Conservation (phyloP, 2,113 vertebrate genomes). For the Pandion haliaetus region DNA sequence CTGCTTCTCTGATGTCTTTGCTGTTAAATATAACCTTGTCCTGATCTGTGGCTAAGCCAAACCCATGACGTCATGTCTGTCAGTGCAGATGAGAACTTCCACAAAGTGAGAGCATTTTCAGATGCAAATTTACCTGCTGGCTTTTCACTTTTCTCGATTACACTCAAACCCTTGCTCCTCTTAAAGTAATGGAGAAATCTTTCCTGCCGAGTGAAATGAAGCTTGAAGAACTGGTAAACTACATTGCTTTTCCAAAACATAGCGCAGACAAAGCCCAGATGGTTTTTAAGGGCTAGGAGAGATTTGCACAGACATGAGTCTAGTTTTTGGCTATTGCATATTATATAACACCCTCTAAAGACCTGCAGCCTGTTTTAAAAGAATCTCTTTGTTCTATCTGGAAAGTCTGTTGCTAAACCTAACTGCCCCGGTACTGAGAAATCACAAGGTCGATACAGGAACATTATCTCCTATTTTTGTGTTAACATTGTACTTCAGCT, state of each 20-base stretch:
- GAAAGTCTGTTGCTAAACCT: background rate
- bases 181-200: background rate
- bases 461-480: background rate
- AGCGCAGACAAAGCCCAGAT: background rate
- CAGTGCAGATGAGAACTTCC: background rate
- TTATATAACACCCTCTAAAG: background rate
- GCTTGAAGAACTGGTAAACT: background rate
- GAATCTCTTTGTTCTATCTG: background rate
- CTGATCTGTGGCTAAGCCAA: background rate
- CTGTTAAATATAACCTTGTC: background rate
- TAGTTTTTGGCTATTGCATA: background rate
- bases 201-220: background rate
- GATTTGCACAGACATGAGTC: background rate
- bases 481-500: background rate
- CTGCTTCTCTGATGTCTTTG: background rate
- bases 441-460: background rate
- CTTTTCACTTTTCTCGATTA: background rate
- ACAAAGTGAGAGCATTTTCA: background rate
- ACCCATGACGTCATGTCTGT: background rate
- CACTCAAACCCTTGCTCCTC: background rate
- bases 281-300: background rate
- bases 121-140: background rate
- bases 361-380: background rate
- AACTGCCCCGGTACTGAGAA: background rate
- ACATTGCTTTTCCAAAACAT: background rate